A percentile compares a stretch with the other conserved stretches of the same genome.
Evolutionary conservation across 2,113 vertebrate genomes (phyloP).

Genomic region (Myrmophylax atrothorax): DNA sequence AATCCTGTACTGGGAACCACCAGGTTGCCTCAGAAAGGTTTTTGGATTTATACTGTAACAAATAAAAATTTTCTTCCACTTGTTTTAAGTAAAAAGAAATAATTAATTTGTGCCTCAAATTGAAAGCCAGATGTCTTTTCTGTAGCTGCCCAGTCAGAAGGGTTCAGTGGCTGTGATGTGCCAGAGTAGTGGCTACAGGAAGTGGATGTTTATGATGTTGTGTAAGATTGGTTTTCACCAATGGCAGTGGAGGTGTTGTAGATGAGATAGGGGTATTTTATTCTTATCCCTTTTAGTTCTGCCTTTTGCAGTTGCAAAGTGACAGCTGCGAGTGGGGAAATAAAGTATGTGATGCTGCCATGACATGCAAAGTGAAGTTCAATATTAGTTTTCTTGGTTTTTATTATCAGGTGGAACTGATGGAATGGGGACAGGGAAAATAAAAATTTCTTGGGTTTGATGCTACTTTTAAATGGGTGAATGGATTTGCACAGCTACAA

Average conservation of each 20-base stretch:
- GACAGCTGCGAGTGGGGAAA: background rate
- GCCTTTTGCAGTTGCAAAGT: background rate
- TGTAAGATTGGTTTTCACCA: background rate
- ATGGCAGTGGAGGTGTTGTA: background rate
- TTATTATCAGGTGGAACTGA: background rate
- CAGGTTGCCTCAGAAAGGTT: background rate
- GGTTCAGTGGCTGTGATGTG: background rate
- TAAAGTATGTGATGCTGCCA: background rate
- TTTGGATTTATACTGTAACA: background rate
- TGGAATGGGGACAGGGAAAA: background rate
- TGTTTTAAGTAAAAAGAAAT: background rate
- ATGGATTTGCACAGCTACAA: accelerated
- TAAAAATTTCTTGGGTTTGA: background rate
- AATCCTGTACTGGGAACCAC: background rate
- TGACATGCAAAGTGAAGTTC: background rate
- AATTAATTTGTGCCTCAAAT: background rate
- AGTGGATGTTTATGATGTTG: background rate
- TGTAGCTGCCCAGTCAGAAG: background rate
- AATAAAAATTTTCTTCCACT: background rate
- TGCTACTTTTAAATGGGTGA: background rate
- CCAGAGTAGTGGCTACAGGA: background rate
- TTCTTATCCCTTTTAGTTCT: background rate
- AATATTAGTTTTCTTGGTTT: background rate
- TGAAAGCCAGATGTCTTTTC: background rate
- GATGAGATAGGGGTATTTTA: background rate